Conservation (phyloP, 1,140 invertebrate genomes). For the Caerostris darwini region DNA sequence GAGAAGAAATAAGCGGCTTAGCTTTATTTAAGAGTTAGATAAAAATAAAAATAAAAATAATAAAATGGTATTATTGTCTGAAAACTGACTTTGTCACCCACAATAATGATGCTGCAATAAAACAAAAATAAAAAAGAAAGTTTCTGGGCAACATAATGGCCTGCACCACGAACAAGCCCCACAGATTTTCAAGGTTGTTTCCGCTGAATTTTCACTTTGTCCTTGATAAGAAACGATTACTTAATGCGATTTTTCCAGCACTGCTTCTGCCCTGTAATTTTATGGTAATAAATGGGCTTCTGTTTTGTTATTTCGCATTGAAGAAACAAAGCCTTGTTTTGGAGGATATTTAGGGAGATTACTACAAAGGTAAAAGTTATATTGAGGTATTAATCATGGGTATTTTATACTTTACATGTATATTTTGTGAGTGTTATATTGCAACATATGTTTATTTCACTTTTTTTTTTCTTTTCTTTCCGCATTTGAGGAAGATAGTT, state of each 20-base stretch:
- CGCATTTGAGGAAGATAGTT: no score
- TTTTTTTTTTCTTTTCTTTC: no score
- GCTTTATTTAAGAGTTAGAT: neutral
- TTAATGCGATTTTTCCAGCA: conserved; percentile 1
- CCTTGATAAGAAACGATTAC: conserved; percentile 56
- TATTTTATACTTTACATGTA: no score
- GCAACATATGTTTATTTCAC: no score
- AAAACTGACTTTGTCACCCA: neutral
- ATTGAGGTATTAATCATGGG: no score
- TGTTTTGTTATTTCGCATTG: neutral
- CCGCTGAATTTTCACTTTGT: neutral
- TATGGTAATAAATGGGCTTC: neutral
- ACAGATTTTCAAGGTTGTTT: conserved; percentile 49
- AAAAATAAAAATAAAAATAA: neutral
- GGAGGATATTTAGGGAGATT: no score
- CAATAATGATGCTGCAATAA: neutral
- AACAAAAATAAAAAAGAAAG: neutral
- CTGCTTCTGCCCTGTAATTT: conserved; percentile 10
- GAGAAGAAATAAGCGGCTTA: conserved; percentile 22
- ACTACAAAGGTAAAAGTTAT: no score
- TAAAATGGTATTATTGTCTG: neutral
- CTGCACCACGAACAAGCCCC: conserved; percentile 35
- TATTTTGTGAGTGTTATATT: no score
- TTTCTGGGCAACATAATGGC: conserved; percentile 8
- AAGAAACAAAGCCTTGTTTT: neutral